Conservation (phyloP, 2,797 vertebrate genomes). For the Echiichthys vipera region DNA sequence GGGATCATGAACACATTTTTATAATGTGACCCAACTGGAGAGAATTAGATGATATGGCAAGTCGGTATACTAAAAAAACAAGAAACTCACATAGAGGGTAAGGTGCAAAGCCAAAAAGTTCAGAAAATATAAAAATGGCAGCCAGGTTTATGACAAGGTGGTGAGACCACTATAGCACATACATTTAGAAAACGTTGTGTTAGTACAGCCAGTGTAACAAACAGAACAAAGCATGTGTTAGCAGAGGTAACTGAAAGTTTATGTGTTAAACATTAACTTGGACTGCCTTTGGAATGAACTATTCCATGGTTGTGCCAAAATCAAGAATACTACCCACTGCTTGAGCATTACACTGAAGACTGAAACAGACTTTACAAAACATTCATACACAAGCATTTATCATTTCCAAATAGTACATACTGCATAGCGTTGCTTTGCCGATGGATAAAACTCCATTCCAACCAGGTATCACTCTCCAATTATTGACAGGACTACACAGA, state of each 20-base stretch:
- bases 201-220: not conserved
- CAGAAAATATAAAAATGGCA: slow-evolving; percentile 54
- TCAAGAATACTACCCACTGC: slow-evolving; percentile 4
- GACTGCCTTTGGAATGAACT: slow-evolving; percentile 9
- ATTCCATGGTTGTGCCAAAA: slow-evolving; percentile 1
- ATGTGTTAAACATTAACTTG: slow-evolving; percentile 13
- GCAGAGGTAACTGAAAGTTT: not conserved
- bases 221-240: slow-evolving; percentile 21
- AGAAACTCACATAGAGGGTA: slow-evolving; percentile 25
- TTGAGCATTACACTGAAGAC: not conserved
- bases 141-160: slow-evolving; percentile 54
- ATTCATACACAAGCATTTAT: not conserved
- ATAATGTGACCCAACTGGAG: slow-evolving; percentile 66
- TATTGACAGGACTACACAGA: too few species aligned
- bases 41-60: slow-evolving; percentile 48
- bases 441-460: not conserved
- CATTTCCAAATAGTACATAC: not conserved
- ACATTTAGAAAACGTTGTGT: not conserved
- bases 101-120: slow-evolving; percentile 53
- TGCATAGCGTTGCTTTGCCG: not conserved
- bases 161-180: slow-evolving; percentile 28
- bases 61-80: slow-evolving; percentile 29
- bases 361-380: not conserved
- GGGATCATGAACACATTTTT: slow-evolving; percentile 64
- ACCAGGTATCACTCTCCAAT: not conserved